Conservation (phyloP, 1,140 invertebrate genomes). For the Harpegnathos saltator region DNA sequence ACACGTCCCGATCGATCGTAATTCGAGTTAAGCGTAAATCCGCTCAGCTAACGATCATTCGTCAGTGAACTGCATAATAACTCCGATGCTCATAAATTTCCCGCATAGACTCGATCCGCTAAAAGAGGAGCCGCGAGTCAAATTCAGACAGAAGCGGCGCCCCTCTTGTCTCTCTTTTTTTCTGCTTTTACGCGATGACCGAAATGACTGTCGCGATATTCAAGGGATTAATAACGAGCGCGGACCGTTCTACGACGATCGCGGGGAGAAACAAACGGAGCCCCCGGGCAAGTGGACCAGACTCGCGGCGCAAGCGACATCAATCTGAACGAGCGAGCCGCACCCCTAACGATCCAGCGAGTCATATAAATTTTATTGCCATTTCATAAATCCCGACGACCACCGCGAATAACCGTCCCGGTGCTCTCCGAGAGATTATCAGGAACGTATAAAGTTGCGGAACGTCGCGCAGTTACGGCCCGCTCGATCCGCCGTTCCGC, state of each 20-base stretch:
- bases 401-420: slow-evolving; percentile 76
- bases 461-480: slow-evolving; percentile 58
- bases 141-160: background rate
- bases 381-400: slow-evolving; percentile 79
- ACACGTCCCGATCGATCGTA: too few relatives aligned
- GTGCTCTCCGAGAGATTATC: slow-evolving; percentile 75
- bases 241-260: slow-evolving; percentile 67
- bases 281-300: slow-evolving; percentile 74
- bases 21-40: too few relatives aligned
- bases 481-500: slow-evolving; percentile 53
- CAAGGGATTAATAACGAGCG: slow-evolving; percentile 73
- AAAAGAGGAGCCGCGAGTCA: too few relatives aligned
- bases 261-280: slow-evolving; percentile 72
- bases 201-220: slow-evolving; percentile 68
- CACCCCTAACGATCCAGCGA: slow-evolving; percentile 79
- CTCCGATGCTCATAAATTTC: too few relatives aligned
- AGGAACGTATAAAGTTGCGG: slow-evolving; percentile 74
- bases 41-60: too few relatives aligned
- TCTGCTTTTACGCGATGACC: slow-evolving; percentile 55
- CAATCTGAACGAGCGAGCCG: slow-evolving; percentile 77
- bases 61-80: too few relatives aligned
- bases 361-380: slow-evolving; percentile 83
- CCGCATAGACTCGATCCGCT: too few relatives aligned
- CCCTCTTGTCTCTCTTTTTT: slow-evolving; percentile 49
- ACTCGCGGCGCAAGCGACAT: slow-evolving; percentile 72